Base-by-base conservation (phyloP, 2,797 vertebrate genomes). In the Ceyx erithaca region DNA sequence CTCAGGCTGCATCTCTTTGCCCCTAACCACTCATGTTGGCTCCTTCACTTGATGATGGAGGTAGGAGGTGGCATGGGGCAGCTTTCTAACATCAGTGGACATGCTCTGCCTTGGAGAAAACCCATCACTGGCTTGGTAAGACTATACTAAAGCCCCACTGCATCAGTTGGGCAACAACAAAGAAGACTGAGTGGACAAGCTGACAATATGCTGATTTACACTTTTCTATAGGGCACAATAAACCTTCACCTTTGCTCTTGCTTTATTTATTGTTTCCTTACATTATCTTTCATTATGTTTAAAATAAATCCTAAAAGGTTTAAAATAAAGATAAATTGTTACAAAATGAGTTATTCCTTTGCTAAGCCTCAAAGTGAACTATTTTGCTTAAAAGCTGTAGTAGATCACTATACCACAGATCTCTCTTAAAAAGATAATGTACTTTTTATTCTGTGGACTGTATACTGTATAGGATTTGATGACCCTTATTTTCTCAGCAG, bases 401-500 rank as follows among this genome's bases (percentile, higher is more conserved):
- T 62, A 58, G 46, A 83, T 70, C 20, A 49, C 35, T 79, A 66
- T 79, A 66, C 14, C n/a, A 35, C 31, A 41, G 26, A 71, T 76
- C 13, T 41, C 33, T 70, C 1, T 84, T 66, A 33, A 46, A 81
- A 68, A 45, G 54, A 33, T 51, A 70, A 76, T 68, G 21, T 58
- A 54, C 51, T 43, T 86, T 66, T 85, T 79, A 61, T 84, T 90
- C 49, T 58, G 20, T 61, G 48, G 40, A 31, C 80, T 52, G 26
- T 40, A 23, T 69, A 33, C 45, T 91, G 28, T 41, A 7, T n/a
- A 70, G 33, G 11, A n/a, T 80, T 85, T 95, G 72, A 87, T 83
- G 63, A 66, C 25, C 30, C 18, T 92, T 89, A 63, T 85, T 92
- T 87, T 93, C 69, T 69, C 77, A 68, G 77, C 40, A 59, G 70